Percentiles rank a stretch among this genome's conserved stretches.
Evolutionary conservation across 2,113 vertebrate genomes (phyloP).

Genomic region (Felis chaus): DNA sequence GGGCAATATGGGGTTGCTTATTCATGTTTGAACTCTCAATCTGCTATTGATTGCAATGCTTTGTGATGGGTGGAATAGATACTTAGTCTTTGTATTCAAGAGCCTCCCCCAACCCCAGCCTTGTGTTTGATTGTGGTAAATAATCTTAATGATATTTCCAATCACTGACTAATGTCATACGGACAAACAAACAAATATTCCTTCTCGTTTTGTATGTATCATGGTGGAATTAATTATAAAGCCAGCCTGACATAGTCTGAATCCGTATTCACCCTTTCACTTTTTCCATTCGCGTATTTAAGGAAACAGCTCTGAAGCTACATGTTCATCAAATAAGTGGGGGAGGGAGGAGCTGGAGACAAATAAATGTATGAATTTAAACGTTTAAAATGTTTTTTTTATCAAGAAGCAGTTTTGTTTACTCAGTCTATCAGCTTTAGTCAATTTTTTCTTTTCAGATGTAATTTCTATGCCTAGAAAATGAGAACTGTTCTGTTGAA

Average conservation of each 20-base stretch:
- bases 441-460: neutral
- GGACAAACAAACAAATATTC: conserved; percentile 49
- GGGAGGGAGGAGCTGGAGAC: neutral
- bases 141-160: neutral
- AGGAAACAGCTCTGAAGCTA: conserved; percentile 32
- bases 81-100: neutral
- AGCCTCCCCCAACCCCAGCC: neutral
- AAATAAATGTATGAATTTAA: neutral
- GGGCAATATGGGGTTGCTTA: neutral
- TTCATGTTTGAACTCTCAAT: neutral
- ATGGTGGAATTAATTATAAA: conserved; percentile 41
- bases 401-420: conserved; percentile 31
- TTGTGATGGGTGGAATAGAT: neutral
- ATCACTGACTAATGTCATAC: neutral
- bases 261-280: neutral
- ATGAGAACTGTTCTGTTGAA: neutral
- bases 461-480: neutral
- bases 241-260: neutral
- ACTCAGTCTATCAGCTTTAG: neutral
- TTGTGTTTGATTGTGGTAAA: neutral
- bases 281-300: conserved; percentile 28
- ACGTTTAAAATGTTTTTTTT: neutral
- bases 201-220: neutral
- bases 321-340: neutral
- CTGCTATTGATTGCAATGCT: neutral